A percentile compares a stretch with the other conserved stretches of the same genome.
phyloP scores from a whole-genome alignment of 2,888 invertebrate species.

The Microctonus hyperodae region DNA sequence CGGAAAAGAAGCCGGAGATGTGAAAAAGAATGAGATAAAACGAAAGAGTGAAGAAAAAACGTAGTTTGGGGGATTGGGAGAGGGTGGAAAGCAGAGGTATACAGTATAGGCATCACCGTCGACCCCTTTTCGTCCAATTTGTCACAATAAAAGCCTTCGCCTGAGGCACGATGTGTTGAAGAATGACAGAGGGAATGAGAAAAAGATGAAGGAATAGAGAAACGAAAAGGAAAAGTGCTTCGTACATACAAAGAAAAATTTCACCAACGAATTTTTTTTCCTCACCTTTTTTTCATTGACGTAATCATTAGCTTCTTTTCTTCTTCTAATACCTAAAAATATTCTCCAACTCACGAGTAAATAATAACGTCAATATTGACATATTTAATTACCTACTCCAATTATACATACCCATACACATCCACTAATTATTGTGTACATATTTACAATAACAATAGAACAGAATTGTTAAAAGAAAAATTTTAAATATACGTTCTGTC shows the following conservation, averaged over 20 bases:
- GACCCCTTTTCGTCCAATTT: constrained; percentile 46
- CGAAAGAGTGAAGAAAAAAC: constrained; percentile 29
- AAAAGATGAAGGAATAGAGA: neutral
- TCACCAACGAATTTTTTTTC: neutral
- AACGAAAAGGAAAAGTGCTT: neutral
- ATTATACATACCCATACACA: too few species aligned
- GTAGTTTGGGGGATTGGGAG: constrained; percentile 11
- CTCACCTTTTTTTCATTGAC: neutral
- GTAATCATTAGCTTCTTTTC: neutral
- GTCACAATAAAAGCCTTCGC: constrained; percentile 47
- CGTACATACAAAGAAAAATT: neutral
- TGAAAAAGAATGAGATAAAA: constrained; percentile 12
- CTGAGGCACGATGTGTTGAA: constrained; percentile 11
- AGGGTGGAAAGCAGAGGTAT: neutral
- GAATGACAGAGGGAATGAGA: constrained; percentile 21
- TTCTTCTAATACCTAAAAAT: neutral
- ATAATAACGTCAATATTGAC: neutral
- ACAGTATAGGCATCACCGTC: constrained; percentile 20
- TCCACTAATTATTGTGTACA: too few species aligned
- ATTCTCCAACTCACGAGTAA: too few species aligned
- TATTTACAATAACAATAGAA: neutral
- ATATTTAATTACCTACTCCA: neutral
- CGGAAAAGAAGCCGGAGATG: constrained; percentile 35
- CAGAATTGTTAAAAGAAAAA: neutral
- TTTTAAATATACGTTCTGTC: neutral